Evolutionary conservation across 2,888 invertebrate genomes (phyloP).

Genomic region (Rosalia funebris): DNA sequence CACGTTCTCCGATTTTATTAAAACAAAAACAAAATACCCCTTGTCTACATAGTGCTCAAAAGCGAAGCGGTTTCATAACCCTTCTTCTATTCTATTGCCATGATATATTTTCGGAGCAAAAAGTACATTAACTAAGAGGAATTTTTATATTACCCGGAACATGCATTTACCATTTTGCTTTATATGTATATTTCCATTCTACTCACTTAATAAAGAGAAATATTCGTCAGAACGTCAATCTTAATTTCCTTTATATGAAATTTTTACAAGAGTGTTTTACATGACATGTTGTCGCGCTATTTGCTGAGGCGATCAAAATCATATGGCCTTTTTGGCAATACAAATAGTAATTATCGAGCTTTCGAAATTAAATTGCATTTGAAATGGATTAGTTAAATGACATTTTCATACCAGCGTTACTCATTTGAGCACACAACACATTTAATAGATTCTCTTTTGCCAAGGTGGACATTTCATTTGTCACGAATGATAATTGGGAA

Average conservation of each 20-base stretch:
- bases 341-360: no score
- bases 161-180: constrained; percentile 9
- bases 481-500: no score
- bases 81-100: neutral
- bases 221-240: constrained; percentile 1
- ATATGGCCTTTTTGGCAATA: no score
- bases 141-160: constrained; percentile 14
- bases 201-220: constrained; percentile 4
- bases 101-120: neutral
- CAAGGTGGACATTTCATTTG: no score
- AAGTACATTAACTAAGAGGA: constrained; percentile 13
- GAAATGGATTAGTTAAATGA: no score
- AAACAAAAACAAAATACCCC: neutral
- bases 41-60: neutral
- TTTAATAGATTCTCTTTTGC: no score
- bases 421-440: no score
- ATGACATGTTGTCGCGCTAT: no score
- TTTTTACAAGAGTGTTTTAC: neutral
- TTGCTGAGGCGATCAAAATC: no score
- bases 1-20: neutral
- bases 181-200: constrained; percentile 4
- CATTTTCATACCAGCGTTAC: no score
- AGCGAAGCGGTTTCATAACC: constrained; percentile 1
- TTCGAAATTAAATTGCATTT: no score
- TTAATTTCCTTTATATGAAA: neutral